phyloP scores from a whole-genome alignment of 2,113 vertebrate species.

The Phylloscopus trochiloides region DNA sequence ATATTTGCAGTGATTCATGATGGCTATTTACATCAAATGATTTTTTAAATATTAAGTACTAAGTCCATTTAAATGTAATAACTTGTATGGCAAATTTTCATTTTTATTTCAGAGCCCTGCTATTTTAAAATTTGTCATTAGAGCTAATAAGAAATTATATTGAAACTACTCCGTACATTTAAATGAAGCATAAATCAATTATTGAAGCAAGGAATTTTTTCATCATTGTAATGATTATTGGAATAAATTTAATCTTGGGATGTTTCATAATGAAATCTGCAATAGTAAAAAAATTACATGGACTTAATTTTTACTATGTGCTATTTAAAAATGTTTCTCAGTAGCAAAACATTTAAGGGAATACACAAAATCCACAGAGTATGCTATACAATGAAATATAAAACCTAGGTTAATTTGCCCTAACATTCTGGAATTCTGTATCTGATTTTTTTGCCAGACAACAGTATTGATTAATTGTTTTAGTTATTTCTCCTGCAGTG shows the following conservation, averaged over 20 bases:
- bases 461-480: not conserved
- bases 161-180: slow-evolving; percentile 79
- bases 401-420: slow-evolving; percentile 1
- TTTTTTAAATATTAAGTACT: slow-evolving; percentile 86
- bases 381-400: slow-evolving; percentile 16
- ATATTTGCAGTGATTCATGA: slow-evolving; percentile 81
- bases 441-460: slow-evolving; percentile 29
- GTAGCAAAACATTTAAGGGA: slow-evolving; percentile 23
- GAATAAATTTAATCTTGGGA: slow-evolving; percentile 81
- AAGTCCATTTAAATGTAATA: slow-evolving; percentile 85
- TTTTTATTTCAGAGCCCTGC: slow-evolving; percentile 80
- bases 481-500: not conserved
- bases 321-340: slow-evolving; percentile 53
- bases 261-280: slow-evolving; percentile 76
- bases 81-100: slow-evolving; percentile 82
- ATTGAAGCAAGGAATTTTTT: slow-evolving; percentile 82
- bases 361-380: not conserved
- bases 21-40: slow-evolving; percentile 84
- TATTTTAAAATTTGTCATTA: slow-evolving; percentile 84
- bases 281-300: slow-evolving; percentile 67
- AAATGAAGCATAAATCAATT: slow-evolving; percentile 87
- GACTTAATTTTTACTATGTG: slow-evolving; percentile 68
- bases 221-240: slow-evolving; percentile 82
- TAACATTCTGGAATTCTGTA: slow-evolving; percentile 9
- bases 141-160: slow-evolving; percentile 82